Evolutionary conservation across 92 coral and sea anemone species (phyloP), one percentile per base, ranked within the genome.

Genomic region (Paragorgia papillata): DNA sequence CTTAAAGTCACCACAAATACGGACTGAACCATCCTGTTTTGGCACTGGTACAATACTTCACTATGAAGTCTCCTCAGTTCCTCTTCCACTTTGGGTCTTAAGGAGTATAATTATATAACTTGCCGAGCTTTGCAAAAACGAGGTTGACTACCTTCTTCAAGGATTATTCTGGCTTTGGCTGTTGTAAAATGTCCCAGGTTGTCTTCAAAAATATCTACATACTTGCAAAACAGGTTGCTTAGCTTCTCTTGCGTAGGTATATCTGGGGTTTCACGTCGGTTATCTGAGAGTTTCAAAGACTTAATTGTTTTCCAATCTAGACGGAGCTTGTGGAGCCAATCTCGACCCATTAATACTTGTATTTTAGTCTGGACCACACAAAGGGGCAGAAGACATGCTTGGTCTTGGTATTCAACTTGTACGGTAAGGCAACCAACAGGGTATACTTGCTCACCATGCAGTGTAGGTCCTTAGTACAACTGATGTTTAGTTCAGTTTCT

Each of bases 1-100:
- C 26, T 87, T 87, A 66, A 82, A 82, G 35, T 87, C 85, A 8
- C 88, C 90, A 28, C 87, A 71, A 12, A 86, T 58, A 0, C 84
- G 84, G 34, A 82, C 81, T 1, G 83, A 43, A 0, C 87, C 81
- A 76, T 76, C 69, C 19, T 37, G 51, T 85, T 82, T 75, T 17
- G 50, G 46, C 14, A 75, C 69, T 21, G 9, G 66, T 2, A 59
- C 66, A 4, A 59, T 59, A 10, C 76, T 54, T 80, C 78, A 0
- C 53, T n/a, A 44, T 26, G 66, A 8, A 50, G 25, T 13, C 58
- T 64, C 22, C 41, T 2, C 34, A 68, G 32, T 51, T 69, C 76
- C 13, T 28, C 33, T 17, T 43, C 76, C 2, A 40, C 76, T 26
- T 41, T 69, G 12, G 76, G 61, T 18, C 28, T 58, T 18, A 78